These are phyloP conservation scores for Clepsis dumicolana DNA, from an alignment of 2,888 invertebrate genomes.

Conservation along the genomic window DNA sequence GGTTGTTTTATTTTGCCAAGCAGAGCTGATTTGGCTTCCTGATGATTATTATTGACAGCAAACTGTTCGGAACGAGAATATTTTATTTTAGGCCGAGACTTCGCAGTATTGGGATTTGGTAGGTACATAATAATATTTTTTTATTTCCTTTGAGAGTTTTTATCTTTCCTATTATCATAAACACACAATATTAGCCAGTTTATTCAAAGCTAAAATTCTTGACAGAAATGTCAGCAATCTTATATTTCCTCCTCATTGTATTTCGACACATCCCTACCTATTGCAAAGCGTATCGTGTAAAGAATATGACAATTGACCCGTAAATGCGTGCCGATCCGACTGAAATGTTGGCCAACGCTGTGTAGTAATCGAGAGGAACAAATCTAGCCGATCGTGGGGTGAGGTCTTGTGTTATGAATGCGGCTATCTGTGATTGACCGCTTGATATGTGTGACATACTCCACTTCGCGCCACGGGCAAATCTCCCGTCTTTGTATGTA, in stretches of 20 bases:
- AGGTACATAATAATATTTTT: not conserved
- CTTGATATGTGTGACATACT: conserved; percentile 71
- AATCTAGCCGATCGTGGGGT: conserved; percentile 48
- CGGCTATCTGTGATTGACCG: conserved; percentile 67
- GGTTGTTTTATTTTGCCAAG: conserved; percentile 56
- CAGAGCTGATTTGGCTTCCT: conserved; percentile 53
- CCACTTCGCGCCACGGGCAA: conserved; percentile 64
- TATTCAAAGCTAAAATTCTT: not conserved
- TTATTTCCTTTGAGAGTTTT: conserved; percentile 7
- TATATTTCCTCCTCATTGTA: not conserved
- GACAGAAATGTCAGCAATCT: too few species aligned
- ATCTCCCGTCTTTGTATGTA: conserved; percentile 26
- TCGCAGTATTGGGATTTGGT: conserved; percentile 9
- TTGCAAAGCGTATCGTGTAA: conserved; percentile 22
- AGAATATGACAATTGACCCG: conserved; percentile 29
- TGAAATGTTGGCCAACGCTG: conserved; percentile 48
- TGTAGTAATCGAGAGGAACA: conserved; percentile 50
- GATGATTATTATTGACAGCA: conserved; percentile 26
- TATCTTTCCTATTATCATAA: not conserved
- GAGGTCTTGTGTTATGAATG: conserved; percentile 52
- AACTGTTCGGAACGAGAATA: conserved; percentile 1
- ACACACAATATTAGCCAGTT: not conserved
- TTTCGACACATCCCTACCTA: conserved; percentile 32
- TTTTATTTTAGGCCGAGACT: conserved; percentile 3
- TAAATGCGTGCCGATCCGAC: conserved; percentile 8